Evolutionary conservation across 2,797 vertebrate genomes (phyloP).

Genomic region (Nothura maculosa): DNA sequence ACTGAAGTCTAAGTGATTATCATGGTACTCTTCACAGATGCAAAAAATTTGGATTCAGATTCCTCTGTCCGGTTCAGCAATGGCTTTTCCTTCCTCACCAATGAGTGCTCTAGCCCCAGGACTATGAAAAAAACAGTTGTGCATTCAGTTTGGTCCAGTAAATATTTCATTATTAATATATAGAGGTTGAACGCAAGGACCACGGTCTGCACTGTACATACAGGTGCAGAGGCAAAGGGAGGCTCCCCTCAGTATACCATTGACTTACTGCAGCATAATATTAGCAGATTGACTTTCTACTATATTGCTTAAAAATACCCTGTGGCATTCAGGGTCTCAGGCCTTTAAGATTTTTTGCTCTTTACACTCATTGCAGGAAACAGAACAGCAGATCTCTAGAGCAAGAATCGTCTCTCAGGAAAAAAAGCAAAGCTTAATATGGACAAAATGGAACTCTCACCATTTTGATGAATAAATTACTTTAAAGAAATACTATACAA

Average conservation of each 20-base stretch:
- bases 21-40: not conserved
- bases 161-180: constrained; percentile 29
- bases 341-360: not conserved
- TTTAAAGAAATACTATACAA: not conserved
- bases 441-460: not conserved
- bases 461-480: not conserved
- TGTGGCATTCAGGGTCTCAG: accelerated
- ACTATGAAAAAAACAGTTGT: not conserved
- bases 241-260: not conserved
- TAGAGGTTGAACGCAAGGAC: not conserved
- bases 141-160: not conserved
- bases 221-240: not conserved
- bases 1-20: not conserved
- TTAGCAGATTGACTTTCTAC: not conserved
- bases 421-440: not conserved
- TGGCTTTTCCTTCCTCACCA: not conserved
- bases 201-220: not conserved
- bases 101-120: not conserved
- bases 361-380: not conserved
- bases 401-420: not conserved
- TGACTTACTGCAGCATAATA: not conserved
- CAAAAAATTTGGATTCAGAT: not conserved
- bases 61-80: not conserved
- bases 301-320: not conserved
- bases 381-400: not conserved